Conservation (phyloP, 2,888 invertebrate genomes). For the Rhagophthalmus giganteus region DNA sequence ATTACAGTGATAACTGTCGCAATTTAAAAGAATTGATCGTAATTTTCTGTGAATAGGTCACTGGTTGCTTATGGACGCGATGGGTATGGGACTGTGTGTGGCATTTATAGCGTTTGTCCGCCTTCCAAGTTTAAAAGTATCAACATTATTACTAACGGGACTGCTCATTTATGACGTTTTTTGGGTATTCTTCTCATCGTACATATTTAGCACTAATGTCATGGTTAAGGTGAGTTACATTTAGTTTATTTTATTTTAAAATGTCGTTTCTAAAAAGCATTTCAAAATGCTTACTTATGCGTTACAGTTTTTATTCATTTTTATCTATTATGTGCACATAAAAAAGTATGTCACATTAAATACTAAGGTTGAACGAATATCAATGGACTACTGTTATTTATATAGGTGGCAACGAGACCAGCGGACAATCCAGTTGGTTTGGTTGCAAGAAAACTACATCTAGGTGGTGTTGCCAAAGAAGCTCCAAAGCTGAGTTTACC, state of each 20-base stretch:
- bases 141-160: constrained; percentile 90
- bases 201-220: constrained; percentile 97
- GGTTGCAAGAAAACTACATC: constrained; percentile 89
- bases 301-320: too few species aligned
- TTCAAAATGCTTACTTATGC: too few species aligned
- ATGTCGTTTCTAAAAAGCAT: too few species aligned
- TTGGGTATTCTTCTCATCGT: constrained; percentile 98
- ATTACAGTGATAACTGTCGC: too few species aligned
- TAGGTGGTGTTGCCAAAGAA: constrained; percentile 87
- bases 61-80: constrained; percentile 98
- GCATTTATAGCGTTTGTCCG: constrained; percentile 97
- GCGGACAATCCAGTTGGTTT: constrained; percentile 93
- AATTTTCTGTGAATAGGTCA: constrained; percentile 62
- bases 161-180: constrained; percentile 95
- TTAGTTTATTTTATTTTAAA: too few species aligned
- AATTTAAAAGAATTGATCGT: too few species aligned
- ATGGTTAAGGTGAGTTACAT: constrained; percentile 87
- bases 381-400: too few species aligned
- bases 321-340: too few species aligned
- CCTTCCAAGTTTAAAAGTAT: constrained; percentile 93
- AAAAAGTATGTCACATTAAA: too few species aligned
- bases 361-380: too few species aligned
- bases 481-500: constrained; percentile 95
- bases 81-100: constrained; percentile 98
- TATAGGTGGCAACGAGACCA: constrained; percentile 72